A percentile compares a stretch with the other conserved stretches of the same genome.
Evolutionary conservation across 2,797 vertebrate genomes (phyloP).

Genomic region (Oreortyx pictus): DNA sequence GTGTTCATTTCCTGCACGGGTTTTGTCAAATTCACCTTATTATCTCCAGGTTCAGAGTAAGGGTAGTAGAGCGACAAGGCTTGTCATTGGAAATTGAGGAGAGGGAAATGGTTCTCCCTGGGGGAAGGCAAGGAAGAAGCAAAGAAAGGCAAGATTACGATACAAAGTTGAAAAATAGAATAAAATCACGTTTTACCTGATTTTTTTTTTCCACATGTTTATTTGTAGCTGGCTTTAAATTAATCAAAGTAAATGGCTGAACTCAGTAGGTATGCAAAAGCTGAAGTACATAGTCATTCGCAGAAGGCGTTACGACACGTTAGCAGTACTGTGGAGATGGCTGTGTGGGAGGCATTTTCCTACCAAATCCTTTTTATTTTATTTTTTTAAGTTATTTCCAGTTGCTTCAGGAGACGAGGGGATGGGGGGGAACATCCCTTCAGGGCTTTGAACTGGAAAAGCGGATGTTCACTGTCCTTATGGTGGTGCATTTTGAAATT

Average conservation of each 20-base stretch:
- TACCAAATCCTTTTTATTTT: neutral
- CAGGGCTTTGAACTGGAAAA: slow-evolving; percentile 31
- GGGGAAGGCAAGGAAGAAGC: neutral
- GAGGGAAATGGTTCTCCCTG: neutral
- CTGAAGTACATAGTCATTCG: neutral
- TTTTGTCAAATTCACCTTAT: slow-evolving; percentile 62
- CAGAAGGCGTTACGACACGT: slow-evolving; percentile 6
- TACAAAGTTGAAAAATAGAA: slow-evolving; percentile 5
- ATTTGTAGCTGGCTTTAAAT: slow-evolving; percentile 24
- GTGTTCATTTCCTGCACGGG: slow-evolving; percentile 56
- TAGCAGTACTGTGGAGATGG: slow-evolving; percentile 14
- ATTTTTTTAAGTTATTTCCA: slow-evolving; percentile 32
- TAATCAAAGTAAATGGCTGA: slow-evolving; percentile 38
- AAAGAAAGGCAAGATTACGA: neutral
- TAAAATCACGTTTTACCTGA: neutral
- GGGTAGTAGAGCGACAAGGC: slow-evolving; percentile 42
- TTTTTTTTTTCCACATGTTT: neutral
- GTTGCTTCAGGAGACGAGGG: slow-evolving; percentile 1
- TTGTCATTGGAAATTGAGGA: slow-evolving; percentile 5
- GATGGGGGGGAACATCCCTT: neutral
- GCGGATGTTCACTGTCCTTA: neutral
- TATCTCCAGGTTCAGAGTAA: slow-evolving; percentile 54
- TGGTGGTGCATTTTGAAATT: neutral
- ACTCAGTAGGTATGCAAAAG: neutral
- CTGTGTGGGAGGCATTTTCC: slow-evolving; percentile 61